Base-by-base conservation (phyloP, 2,888 invertebrate genomes). In the Platypus cylindrus region DNA sequence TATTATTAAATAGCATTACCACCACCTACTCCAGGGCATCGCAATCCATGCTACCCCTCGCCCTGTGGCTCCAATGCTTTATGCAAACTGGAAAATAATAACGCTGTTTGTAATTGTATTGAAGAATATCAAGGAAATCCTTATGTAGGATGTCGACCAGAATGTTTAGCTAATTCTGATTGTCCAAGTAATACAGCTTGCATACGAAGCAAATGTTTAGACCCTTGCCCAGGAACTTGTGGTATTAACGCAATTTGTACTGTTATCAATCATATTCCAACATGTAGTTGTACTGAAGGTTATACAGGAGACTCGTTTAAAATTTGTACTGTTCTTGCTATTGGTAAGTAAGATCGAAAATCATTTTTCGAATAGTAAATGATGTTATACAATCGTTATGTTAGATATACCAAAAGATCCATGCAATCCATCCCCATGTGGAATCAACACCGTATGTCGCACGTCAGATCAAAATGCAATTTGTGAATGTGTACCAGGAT, bases 131-230 rank as follows among this genome's bases (percentile, higher is more conserved):
- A 72, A 43, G 83, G 84, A 14, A 80, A 81, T 58, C 82, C 83
- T 0, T 78, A 81, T 54, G 73, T 77, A 42, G 73, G 73, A 26
- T 82, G 82, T 52, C 69, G 80, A 45, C 87, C 87, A 0, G 89
- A 89, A 60, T 90, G 90, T 57, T 65, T 89, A 2, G 75, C 79
- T 20, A 89, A 87, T 54, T 77, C 81, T 0, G 89, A 89, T 49
- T 91, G 90, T 59, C 70, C 84, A 1, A 75, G 80, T 45, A 75
- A 83, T 45, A 75, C 75, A 45, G 78, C 85, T 3, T 90, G 89
- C 53, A 78, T 83, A 48, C 73, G 76, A 32, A 84, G 81, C 45
- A 81, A 81, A 53, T 91, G 90, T 53, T 70, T 76, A 41, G 84
- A 90, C 61, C 87, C 89, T 22, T 85, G 86, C 53, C 70, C 77